Percentiles rank a stretch among this genome's conserved stretches.
These are phyloP conservation scores for Odontamblyopus lacepedii DNA, from an alignment of 2,797 vertebrate species.

Conservation along the genomic window DNA sequence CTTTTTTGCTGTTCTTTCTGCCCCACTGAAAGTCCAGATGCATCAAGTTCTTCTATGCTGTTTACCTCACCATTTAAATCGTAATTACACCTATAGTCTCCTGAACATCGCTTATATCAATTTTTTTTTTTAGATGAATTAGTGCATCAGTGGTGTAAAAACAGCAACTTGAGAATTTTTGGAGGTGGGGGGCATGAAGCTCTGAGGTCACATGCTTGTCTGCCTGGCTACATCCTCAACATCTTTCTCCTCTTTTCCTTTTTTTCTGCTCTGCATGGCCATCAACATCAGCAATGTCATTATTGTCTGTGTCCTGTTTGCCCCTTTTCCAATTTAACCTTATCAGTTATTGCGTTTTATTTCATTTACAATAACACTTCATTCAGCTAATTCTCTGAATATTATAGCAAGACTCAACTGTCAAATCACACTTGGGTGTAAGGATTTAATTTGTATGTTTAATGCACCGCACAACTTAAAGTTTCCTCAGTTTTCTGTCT, in stretches of 20 bases:
- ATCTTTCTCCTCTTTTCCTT: constrained; percentile 35
- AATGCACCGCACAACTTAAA: neutral
- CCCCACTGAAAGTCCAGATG: constrained; percentile 52
- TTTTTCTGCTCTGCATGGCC: constrained; percentile 65
- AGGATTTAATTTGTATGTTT: neutral
- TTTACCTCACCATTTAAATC: constrained; percentile 16
- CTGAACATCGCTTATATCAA: neutral
- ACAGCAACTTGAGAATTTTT: constrained; percentile 61
- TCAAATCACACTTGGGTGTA: neutral
- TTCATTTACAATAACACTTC: constrained; percentile 1
- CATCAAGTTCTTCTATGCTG: constrained; percentile 64
- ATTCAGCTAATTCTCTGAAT: neutral
- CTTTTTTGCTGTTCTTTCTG: constrained; percentile 55
- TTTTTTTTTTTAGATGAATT: neutral
- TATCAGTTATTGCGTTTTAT: constrained; percentile 33
- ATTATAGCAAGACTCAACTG: neutral
- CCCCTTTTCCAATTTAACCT: constrained; percentile 39
- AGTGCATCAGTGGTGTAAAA: constrained; percentile 11
- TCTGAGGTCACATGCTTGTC: constrained; percentile 69
- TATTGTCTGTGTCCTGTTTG: constrained; percentile 57
- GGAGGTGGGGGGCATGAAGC: constrained; percentile 65
- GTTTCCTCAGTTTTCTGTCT: constrained; percentile 13
- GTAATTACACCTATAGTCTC: neutral
- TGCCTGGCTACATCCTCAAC: constrained; percentile 54
- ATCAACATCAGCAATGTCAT: constrained; percentile 57